phyloP scores from a whole-genome alignment of 2,888 invertebrate genomes.

The Loripinus fragilis region DNA sequence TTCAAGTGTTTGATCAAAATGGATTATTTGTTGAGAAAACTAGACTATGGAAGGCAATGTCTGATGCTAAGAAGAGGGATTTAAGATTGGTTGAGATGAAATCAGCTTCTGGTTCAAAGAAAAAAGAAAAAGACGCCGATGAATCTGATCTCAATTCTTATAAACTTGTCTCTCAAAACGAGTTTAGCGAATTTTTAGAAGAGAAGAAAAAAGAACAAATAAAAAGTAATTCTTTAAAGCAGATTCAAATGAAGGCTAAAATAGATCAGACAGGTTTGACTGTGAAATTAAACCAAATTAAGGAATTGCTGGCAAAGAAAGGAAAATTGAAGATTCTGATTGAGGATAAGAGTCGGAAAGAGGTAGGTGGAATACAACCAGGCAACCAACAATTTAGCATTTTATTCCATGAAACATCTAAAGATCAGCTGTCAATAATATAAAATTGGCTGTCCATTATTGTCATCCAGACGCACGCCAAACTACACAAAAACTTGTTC shows the following conservation, averaged over 20 bases:
- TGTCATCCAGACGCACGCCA: too few relatives aligned
- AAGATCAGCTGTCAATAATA: too few relatives aligned
- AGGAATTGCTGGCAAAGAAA: slow-evolving; percentile 4
- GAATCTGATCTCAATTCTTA: background rate
- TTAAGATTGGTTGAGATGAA: slow-evolving; percentile 7
- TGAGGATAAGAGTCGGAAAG: background rate
- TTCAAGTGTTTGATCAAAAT: slow-evolving; percentile 27
- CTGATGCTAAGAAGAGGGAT: background rate
- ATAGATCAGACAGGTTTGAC: background rate
- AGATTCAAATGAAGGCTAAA: background rate
- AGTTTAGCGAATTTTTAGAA: background rate
- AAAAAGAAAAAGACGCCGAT: background rate
- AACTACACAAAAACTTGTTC: too few relatives aligned
- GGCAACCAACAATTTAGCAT: too few relatives aligned
- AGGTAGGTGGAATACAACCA: too few relatives aligned
- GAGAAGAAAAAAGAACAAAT: background rate
- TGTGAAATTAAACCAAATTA: slow-evolving; percentile 15
- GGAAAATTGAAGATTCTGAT: slow-evolving; percentile 26
- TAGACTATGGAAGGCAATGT: slow-evolving; percentile 1
- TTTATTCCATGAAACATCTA: too few relatives aligned
- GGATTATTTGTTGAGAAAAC: slow-evolving; percentile 23
- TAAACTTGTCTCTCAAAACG: background rate
- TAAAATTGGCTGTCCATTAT: too few relatives aligned
- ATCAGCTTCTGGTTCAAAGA: background rate
- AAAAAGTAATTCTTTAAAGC: background rate